Evolutionary conservation across 1,140 invertebrate genomes (phyloP), one percentile per base, ranked within the genome.

Genomic region (Halictus rubicundus): DNA sequence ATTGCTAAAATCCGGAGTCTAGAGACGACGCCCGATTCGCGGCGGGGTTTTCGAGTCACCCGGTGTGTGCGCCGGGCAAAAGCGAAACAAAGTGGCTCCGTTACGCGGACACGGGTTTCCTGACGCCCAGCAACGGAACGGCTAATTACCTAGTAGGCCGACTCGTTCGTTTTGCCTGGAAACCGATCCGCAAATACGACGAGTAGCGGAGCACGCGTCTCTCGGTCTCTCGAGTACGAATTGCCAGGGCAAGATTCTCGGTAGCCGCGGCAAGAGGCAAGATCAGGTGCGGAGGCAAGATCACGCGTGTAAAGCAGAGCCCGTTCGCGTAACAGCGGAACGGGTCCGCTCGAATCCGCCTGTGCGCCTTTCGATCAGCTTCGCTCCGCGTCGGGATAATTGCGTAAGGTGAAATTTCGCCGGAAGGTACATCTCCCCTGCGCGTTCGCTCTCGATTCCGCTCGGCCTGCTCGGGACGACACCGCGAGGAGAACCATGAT

Each of bases 391-490:
- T 14, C 57, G 14, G 57, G 37, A 66, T 78, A 81, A 85, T 84
- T 81, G 82, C 78, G 83, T 69, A 74, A 84, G 70, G 73, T 70
- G 64, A 85, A 85, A 81, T 84, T 83, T 81, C 64, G 73, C 82
- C 78, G 19, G 57, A 21, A 81, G 78, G 49, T 49, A 46, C 68
- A 37, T 59, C 80, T 64, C 46, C 42, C 19, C 46, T 23, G 60
- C 10, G 10, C 52, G 54, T 39, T 60, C 61, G 57, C 23, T 66
- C 75, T 69, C 63, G 49, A 61, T 72, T 64, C 59, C 21, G 16
- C 12, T 52, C 16, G 49, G 49, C 49, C 49, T 16, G 49, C 49
- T 21, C 49, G 49, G 2, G 19, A 5, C 49, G 16, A 21, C 49
- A 5, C 59, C 19, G 19, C 46, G 12, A 16, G 42, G 6, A 19